Base-by-base conservation (phyloP, 1,140 invertebrate species). In the Micrasema longulum region DNA sequence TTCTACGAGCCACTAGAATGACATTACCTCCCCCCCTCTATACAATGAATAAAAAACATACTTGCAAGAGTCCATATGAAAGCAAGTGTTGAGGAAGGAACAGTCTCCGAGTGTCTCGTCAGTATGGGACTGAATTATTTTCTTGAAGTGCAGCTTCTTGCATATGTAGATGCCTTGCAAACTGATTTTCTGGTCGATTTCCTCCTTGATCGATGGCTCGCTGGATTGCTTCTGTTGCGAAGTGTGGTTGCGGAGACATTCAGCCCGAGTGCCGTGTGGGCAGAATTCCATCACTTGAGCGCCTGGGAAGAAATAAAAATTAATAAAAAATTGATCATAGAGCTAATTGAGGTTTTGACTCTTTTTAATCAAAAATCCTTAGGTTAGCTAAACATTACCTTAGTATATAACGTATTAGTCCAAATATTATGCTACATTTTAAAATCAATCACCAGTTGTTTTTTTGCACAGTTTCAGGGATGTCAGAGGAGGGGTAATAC, bases 51-150 rank as follows among this genome's bases (percentile, higher is more conserved):
- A 5, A 10, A 16, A 20, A 64, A 31, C 83, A 81, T 79, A 92
- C 90, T 98, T 99, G 89, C 97, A 99, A 52, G 94, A 96, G 76
- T 98, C 96, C 97, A 99, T 99, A 80, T 99, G 97, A 80, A 99
- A 99, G 81, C 97, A 99, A 0, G 97, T 99, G 80, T 99, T 99
- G 0, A 99, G 87, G 83, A 99, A 99, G 45, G 96, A 98, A 82
- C 97, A 99, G 80, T 99, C 97, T 0, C 97, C 97, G 5, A 99
- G 86, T 0, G 94, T 90, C 83, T 98, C 97, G 82, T 99, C 97
- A 0, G 97, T 99, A 80, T 99, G 97, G 71, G 91, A 89, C 81
- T 98, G 96, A 73, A 99, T 97, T 69, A 99, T 99, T 86, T 99
- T 98, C 79, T 95, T 95, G 80, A 99, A 99, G 83, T 99, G 97